Base-by-base conservation (phyloP, 1,140 invertebrate genomes). In the Sipha flava region DNA sequence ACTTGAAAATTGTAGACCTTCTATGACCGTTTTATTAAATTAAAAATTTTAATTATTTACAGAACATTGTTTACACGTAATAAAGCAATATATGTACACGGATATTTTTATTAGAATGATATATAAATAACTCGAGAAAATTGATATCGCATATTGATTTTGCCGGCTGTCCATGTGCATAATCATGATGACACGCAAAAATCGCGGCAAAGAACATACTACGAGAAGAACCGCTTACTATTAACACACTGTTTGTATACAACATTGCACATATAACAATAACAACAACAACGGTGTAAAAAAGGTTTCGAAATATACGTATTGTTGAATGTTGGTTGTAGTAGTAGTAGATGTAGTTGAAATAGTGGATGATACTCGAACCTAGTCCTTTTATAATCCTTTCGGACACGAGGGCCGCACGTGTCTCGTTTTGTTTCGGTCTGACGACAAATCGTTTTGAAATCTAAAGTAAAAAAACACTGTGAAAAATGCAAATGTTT, bases 351-450 rank as follows among this genome's bases (percentile, higher is more conserved):
- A n/a, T n/a, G n/a, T n/a, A n/a, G n/a, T n/a, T n/a, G n/a, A n/a
- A n/a, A n/a, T 14, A 31, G 37, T 23, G 40, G 68, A 49, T 47
- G 68, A 43, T 26, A 57, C 49, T 75, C 73, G 21, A 43, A 18
- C 73, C 31, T 34, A 14, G 31, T 77, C 52, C 49, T 52, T 54
- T 59, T 77, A 59, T 77, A 77, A 77, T 77, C 73, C 73, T 77
- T 77, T 77, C 73, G 72, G 26, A 16, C 29, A 23, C 18, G 29
- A 29, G 34, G 31, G 31, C n/a, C 64, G 49, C 73, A 77, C 73
- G 73, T 77, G 73, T 57, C 73, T 34, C 70, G 70, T 73, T 73
- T 77, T 77, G 73, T 77, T 77, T 77, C 73, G 52, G 73, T 23
- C 47, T 47, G 31, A 73, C 70, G 47, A 73, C 73, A 77, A 77